These are phyloP conservation scores for Elaphurus davidianus DNA, from an alignment of 2,113 vertebrate genomes.

Conservation along the genomic window DNA sequence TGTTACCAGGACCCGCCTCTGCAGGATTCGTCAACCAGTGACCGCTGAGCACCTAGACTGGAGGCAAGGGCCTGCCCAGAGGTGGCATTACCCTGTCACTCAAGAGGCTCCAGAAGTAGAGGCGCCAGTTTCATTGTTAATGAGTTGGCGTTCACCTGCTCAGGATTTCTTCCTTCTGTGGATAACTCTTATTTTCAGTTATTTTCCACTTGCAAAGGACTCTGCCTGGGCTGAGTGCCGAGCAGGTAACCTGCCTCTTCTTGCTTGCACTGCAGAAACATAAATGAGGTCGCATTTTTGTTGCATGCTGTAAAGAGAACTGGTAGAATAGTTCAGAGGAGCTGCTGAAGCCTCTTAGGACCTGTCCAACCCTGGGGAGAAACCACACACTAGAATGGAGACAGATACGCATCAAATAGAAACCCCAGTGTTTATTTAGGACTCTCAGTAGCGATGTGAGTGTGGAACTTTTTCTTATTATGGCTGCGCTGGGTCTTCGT, in stretches of 20 bases:
- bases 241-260: background rate
- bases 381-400: background rate
- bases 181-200: background rate
- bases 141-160: background rate
- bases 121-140: background rate
- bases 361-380: background rate
- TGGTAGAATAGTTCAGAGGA: background rate
- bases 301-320: background rate
- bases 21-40: fast-evolving
- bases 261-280: background rate
- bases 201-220: background rate
- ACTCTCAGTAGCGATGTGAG: background rate
- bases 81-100: background rate
- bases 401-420: background rate
- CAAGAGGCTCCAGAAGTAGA: background rate
- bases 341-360: background rate
- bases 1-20: background rate
- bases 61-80: background rate
- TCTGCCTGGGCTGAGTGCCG: background rate
- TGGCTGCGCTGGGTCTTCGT: background rate
- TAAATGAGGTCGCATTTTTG: background rate
- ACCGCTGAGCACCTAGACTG: background rate
- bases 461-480: background rate
- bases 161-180: background rate
- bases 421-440: background rate